Evolutionary conservation across 92 coral and sea anemone genomes (phyloP), one percentile per base, ranked within the genome.

Genomic region (Micromussa lordhowensis): DNA sequence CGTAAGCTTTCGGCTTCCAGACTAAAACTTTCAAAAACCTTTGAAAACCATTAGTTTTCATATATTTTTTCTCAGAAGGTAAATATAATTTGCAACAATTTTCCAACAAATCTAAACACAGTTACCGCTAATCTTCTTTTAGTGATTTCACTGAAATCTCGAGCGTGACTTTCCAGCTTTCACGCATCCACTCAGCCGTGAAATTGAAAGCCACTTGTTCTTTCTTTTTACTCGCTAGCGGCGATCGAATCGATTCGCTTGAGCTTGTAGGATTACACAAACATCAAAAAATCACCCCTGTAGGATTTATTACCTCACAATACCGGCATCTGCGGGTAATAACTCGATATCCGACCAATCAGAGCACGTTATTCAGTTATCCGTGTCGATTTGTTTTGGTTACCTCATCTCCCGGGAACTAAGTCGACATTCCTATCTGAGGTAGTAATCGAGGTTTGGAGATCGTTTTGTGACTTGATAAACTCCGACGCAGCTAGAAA

Each of bases 271-370:
- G 86, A 82, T 72, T 63, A 88, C 88, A 80, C 75, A 88, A 83
- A 88, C 91, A 75, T 72, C 40, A 55, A 77, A 91, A 78, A 58
- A 84, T 90, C 85, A 51, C 79, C 68, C 54, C 21, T 49, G 86
- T 84, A 61, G 19, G 51, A 55, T 55, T 29, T 84, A 94, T 94
- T 94, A 94, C 97, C 91, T 94, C 95, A 94, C 91, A 90, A 84
- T 91, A 91, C 94, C 94, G 93, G 97, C 94, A 94, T 94, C 90
- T 90, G 82, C 97, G 54, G 89, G 89, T 86, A 40, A 26, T 85
- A 86, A 61, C 44, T 64, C 68, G 64, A 49, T 44, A 86, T 48
- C 77, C 32, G 83, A 31, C 89, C 89, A 77, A 86, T 86, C 31
- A 32, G 77, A 40, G 48, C 59, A 24, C 89, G 51, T 1, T 77